These are phyloP conservation scores for Cryptocheilus praepositus DNA, from an alignment of 2,888 invertebrate genomes.

Conservation along the genomic window DNA sequence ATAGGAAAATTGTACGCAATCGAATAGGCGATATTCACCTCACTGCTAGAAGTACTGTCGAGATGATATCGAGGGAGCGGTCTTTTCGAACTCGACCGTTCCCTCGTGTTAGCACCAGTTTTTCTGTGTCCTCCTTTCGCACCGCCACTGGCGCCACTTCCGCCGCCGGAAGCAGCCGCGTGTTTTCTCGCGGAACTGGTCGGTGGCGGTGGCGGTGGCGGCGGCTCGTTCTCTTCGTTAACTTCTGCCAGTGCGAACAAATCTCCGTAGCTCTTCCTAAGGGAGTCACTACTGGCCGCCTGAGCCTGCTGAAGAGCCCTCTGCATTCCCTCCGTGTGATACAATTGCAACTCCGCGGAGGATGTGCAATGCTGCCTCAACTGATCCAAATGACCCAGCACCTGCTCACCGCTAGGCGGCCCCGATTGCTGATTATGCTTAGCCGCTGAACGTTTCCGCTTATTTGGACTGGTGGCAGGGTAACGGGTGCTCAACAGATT, in stretches of 20 bases:
- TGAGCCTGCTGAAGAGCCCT: conserved; percentile 92
- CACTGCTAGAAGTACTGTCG: conserved; percentile 78
- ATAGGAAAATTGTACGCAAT: not conserved
- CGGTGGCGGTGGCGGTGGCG: conserved; percentile 72
- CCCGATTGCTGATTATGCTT: conserved; percentile 84
- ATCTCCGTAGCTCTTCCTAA: conserved; percentile 93
- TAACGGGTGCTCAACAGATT: conserved; percentile 87
- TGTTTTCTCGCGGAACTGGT: conserved; percentile 76
- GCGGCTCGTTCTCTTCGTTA: conserved; percentile 83
- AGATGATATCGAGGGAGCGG: conserved; percentile 61
- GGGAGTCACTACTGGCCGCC: conserved; percentile 89
- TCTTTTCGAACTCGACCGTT: conserved; percentile 66
- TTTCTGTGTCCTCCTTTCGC: conserved; percentile 64
- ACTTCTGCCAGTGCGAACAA: conserved; percentile 90
- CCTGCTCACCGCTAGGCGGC: conserved; percentile 88
- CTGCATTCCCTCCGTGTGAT: conserved; percentile 93
- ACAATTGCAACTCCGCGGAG: conserved; percentile 78
- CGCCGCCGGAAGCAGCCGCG: conserved; percentile 57
- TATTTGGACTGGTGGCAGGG: conserved; percentile 92
- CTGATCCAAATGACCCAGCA: conserved; percentile 94
- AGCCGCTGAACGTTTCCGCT: conserved; percentile 86
- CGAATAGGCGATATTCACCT: conserved; percentile 76
- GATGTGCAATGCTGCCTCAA: conserved; percentile 84
- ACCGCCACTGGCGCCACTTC: conserved; percentile 52
- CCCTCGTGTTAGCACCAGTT: conserved; percentile 65